Conservation (phyloP, 2,797 vertebrate species). For the Hypotaenidia philippensis region DNA sequence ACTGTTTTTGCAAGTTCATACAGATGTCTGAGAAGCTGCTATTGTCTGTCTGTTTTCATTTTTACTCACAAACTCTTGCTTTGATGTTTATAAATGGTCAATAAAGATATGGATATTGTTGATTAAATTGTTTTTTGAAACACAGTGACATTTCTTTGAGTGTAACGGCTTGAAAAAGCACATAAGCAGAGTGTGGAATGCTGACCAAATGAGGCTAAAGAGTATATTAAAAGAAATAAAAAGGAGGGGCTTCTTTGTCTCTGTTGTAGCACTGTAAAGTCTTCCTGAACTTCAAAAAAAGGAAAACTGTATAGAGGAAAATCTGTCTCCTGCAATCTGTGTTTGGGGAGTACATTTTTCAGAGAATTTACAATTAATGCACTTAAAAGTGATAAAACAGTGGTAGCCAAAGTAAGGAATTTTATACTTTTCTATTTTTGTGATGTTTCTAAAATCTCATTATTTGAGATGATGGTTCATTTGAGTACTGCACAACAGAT, state of each 20-base stretch:
- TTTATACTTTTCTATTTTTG: neutral
- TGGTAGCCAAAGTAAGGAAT: neutral
- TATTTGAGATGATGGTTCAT: neutral
- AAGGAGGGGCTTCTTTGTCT: neutral
- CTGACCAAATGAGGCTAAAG: neutral
- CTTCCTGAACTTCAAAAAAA: neutral
- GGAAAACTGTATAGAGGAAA: neutral
- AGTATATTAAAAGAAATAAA: neutral
- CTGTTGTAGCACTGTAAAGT: neutral
- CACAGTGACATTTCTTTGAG: neutral
- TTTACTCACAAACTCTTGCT: neutral
- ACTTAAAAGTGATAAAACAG: neutral
- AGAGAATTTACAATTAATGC: neutral
- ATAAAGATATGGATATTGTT: constrained; percentile 1
- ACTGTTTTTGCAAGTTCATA: neutral
- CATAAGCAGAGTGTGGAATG: neutral
- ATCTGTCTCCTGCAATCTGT: neutral
- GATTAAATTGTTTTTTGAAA: neutral
- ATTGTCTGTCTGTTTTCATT: neutral
- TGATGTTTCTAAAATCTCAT: neutral
- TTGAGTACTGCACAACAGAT: neutral
- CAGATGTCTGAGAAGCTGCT: neutral
- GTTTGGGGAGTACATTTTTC: neutral
- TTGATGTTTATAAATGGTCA: constrained; percentile 16
- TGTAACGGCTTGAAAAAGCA: neutral